Evolutionary conservation across 2,797 vertebrate species (phyloP).

Genomic region (Typhlichthys subterraneus): DNA sequence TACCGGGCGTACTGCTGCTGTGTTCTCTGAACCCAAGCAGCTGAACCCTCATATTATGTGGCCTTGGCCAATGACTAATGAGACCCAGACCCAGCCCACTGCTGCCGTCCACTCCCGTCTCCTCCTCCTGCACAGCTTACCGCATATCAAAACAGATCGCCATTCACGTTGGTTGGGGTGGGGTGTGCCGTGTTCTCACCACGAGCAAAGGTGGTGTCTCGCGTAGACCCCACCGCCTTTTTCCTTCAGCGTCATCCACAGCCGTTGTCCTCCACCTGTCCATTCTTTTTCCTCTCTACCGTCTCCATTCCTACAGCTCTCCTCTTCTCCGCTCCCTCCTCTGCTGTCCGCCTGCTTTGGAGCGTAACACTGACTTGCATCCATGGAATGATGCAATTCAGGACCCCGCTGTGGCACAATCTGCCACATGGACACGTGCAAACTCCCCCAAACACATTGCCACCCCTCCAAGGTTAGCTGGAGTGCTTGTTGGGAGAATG

Average conservation of each 20-base stretch:
- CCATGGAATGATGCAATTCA: conserved; percentile 86
- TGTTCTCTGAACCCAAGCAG: conserved; percentile 47
- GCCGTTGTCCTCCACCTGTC: conserved; percentile 26
- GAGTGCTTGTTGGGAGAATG: conserved; percentile 55
- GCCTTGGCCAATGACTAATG: conserved; percentile 56
- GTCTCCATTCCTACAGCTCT: conserved; percentile 3
- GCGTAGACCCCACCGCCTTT: not conserved
- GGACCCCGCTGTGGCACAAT: conserved; percentile 82
- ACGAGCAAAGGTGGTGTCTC: conserved; percentile 6
- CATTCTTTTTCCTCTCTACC: conserved; percentile 30
- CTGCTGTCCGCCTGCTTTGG: conserved; percentile 72
- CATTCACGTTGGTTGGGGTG: conserved; percentile 28
- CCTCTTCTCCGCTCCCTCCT: conserved; percentile 52
- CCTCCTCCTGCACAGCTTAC: conserved; percentile 47
- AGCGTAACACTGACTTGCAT: conserved; percentile 77
- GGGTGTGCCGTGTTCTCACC: conserved; percentile 6
- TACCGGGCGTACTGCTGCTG: conserved; percentile 58
- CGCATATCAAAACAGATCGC: conserved; percentile 68
- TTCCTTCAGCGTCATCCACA: conserved; percentile 16
- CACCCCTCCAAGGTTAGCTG: conserved; percentile 59
- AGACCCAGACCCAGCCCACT: conserved; percentile 43
- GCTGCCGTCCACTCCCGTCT: conserved; percentile 35
- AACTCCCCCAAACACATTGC: conserved; percentile 46
- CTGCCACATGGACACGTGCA: conserved; percentile 81
- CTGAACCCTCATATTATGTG: conserved; percentile 64